Percentiles rank a stretch among this genome's conserved stretches.
Evolutionary conservation across 2,113 vertebrate genomes (phyloP).

Genomic region (Galbula dea): DNA sequence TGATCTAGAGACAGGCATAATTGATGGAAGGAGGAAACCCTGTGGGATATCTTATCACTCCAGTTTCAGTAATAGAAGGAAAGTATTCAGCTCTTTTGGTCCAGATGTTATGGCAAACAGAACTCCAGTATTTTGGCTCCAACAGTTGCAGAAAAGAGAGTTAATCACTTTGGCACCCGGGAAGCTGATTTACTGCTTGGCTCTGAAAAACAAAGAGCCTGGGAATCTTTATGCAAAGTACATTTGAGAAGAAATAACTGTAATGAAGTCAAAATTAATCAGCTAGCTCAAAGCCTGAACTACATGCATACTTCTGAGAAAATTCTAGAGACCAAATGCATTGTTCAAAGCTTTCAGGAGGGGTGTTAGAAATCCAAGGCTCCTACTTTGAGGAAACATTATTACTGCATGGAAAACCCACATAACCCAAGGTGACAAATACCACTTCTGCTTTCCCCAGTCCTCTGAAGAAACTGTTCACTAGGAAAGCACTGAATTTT

Average conservation of each 20-base stretch:
- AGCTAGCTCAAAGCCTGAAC: not conserved
- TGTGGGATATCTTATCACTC: not conserved
- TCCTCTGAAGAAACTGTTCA: not conserved
- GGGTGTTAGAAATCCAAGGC: not conserved
- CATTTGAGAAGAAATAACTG: not conserved
- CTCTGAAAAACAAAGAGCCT: not conserved
- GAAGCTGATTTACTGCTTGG: not conserved
- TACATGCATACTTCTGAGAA: not conserved
- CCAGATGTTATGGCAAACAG: not conserved
- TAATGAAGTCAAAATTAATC: not conserved
- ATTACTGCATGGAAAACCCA: not conserved
- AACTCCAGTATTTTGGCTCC: not conserved
- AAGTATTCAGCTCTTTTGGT: not conserved
- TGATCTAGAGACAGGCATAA: not conserved
- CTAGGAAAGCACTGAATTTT: not conserved
- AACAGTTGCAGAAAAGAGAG: not conserved
- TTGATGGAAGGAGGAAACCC: not conserved
- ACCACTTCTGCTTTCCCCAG: not conserved
- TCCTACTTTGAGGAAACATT: not conserved
- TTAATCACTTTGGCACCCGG: not conserved
- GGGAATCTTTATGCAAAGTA: not conserved
- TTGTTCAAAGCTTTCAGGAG: not conserved
- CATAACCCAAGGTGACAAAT: not conserved
- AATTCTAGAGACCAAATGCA: not conserved
- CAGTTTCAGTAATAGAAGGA: not conserved